Conservation (phyloP, 2,113 vertebrate genomes). For the Phalacrocorax carbo region DNA sequence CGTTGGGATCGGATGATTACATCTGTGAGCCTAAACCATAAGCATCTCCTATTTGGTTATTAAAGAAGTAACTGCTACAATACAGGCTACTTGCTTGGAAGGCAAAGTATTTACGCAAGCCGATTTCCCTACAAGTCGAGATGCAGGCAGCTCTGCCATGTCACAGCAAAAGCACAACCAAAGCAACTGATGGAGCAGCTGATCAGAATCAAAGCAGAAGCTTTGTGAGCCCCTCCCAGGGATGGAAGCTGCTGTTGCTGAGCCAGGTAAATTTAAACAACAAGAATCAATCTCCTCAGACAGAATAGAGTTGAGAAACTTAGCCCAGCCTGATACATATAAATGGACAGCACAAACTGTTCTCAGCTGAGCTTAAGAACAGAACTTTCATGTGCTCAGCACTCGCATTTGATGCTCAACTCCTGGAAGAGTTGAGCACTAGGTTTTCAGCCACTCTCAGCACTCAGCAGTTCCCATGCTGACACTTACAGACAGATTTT, state of each 20-base stretch:
- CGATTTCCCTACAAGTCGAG: neutral
- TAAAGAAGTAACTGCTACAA: neutral
- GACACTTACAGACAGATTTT: neutral
- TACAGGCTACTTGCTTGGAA: neutral
- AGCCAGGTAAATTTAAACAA: neutral
- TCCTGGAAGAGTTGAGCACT: neutral
- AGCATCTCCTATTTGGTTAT: neutral
- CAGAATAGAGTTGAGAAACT: neutral
- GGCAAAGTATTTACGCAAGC: neutral
- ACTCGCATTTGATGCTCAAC: neutral
- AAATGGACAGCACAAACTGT: neutral
- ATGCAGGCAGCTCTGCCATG: neutral
- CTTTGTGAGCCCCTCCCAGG: neutral
- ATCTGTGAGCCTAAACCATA: neutral
- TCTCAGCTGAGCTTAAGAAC: neutral
- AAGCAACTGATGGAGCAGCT: neutral
- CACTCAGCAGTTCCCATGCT: neutral
- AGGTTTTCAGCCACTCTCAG: neutral
- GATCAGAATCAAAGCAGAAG: neutral
- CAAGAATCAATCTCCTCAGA: neutral
- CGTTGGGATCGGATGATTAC: neutral
- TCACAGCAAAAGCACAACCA: neutral
- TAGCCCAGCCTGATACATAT: neutral
- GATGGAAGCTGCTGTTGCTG: neutral
- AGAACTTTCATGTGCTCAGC: neutral